phyloP scores from a whole-genome alignment of 2,797 vertebrate genomes.

The Paedocypris micromegethes region DNA sequence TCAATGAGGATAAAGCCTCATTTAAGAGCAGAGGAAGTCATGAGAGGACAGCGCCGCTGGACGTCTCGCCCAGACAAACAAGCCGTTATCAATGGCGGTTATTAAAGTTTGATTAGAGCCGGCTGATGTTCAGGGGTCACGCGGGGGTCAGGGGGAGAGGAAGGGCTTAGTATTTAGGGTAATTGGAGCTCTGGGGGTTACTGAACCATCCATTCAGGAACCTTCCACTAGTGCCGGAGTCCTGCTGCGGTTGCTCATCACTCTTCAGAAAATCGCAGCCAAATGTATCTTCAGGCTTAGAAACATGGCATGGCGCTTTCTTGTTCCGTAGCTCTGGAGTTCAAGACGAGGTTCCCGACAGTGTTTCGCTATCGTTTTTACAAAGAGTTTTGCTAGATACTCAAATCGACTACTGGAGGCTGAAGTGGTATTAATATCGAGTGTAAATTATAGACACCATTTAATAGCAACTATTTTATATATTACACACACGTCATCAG shows the following conservation, averaged over 20 bases:
- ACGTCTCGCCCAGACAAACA: background rate
- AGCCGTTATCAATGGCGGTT: constrained; percentile 18
- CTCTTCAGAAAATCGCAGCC: constrained; percentile 11
- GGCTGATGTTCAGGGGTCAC: constrained; percentile 14
- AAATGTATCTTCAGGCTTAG: background rate
- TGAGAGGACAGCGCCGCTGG: constrained; percentile 7
- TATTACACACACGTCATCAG: too few species aligned
- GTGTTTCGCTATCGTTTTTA: too few species aligned
- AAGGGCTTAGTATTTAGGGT: constrained; percentile 31
- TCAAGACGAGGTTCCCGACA: too few species aligned
- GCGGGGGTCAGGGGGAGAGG: constrained; percentile 22
- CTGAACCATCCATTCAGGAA: constrained; percentile 29
- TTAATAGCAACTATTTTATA: too few species aligned
- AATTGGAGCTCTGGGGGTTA: constrained; percentile 42
- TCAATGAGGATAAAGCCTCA: background rate
- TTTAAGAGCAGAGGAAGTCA: constrained; percentile 13
- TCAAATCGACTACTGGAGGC: too few species aligned
- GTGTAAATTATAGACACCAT: too few species aligned
- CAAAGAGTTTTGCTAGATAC: too few species aligned
- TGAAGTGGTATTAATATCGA: too few species aligned
- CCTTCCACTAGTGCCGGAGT: background rate
- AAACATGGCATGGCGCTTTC: too few species aligned
- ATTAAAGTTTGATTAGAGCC: constrained; percentile 39
- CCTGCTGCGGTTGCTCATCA: constrained; percentile 19
- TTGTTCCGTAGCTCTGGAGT: too few species aligned